Evolutionary conservation across 2,113 vertebrate species (phyloP).

Genomic region (Merops nubicus): DNA sequence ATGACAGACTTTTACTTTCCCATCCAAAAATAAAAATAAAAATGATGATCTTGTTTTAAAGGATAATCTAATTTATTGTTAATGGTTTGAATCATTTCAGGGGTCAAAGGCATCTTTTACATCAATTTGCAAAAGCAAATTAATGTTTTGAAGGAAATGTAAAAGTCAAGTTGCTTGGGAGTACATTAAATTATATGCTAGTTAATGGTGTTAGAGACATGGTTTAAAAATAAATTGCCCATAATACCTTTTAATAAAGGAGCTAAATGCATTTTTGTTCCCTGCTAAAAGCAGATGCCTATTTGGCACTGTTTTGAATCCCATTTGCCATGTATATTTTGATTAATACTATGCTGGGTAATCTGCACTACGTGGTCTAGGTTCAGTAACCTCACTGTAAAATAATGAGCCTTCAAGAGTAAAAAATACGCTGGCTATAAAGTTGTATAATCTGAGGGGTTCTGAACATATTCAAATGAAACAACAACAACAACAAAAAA

Average conservation of each 20-base stretch:
- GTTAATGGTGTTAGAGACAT: slow-evolving; percentile 78
- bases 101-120: slow-evolving; percentile 75
- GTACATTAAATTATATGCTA: slow-evolving; percentile 78
- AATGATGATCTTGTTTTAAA: slow-evolving; percentile 55
- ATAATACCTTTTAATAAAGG: slow-evolving; percentile 79
- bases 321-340: slow-evolving; percentile 86
- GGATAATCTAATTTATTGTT: slow-evolving; percentile 75
- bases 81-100: slow-evolving; percentile 68
- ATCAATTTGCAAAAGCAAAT: slow-evolving; percentile 75
- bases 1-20: slow-evolving; percentile 20
- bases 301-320: slow-evolving; percentile 79
- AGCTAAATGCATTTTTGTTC: slow-evolving; percentile 72
- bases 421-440: slow-evolving; percentile 85
- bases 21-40: slow-evolving; percentile 34
- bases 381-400: slow-evolving; percentile 86
- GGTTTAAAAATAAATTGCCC: slow-evolving; percentile 79
- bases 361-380: slow-evolving; percentile 72
- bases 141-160: slow-evolving; percentile 78
- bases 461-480: slow-evolving; percentile 85
- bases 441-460: slow-evolving; percentile 78
- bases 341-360: slow-evolving; percentile 86
- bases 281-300: slow-evolving; percentile 75
- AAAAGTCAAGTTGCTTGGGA: slow-evolving; percentile 78
- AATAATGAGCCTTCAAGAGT: slow-evolving; percentile 94
- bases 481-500: slow-evolving; percentile 39